phyloP scores from a whole-genome alignment of 1,140 invertebrate genomes.

The Diabrotica undecimpunctata region DNA sequence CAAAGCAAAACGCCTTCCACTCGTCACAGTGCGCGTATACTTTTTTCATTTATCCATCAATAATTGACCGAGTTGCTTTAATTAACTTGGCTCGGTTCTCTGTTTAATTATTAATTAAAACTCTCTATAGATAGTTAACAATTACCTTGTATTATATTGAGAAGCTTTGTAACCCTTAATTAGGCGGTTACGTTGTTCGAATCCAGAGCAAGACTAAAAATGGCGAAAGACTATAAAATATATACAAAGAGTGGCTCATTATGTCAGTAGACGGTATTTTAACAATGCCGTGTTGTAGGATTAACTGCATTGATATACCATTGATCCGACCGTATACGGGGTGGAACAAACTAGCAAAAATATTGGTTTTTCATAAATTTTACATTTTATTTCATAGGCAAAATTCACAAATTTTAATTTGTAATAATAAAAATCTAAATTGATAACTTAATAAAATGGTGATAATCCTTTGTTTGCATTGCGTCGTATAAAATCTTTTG shows the following conservation, averaged over 20 bases:
- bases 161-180: conserved; percentile 38
- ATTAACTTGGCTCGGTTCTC: conserved; percentile 28
- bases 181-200: conserved; percentile 36
- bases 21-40: not conserved
- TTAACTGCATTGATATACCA: conserved; percentile 31
- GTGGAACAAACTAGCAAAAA: conserved; percentile 22
- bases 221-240: conserved; percentile 40
- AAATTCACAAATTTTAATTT: too few species aligned
- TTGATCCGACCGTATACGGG: conserved; percentile 28
- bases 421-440: too few species aligned
- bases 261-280: conserved; percentile 38
- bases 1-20: too few species aligned
- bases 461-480: too few species aligned
- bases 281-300: conserved; percentile 35
- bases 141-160: conserved; percentile 35
- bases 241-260: conserved; percentile 38
- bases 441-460: too few species aligned
- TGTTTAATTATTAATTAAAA: conserved; percentile 37
- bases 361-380: too few species aligned
- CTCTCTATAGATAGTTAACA: conserved; percentile 36
- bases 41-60: conserved; percentile 6
- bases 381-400: too few species aligned
- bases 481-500: too few species aligned
- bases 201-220: conserved; percentile 36
- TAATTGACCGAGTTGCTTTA: conserved; percentile 22